phyloP scores from a whole-genome alignment of 2,797 vertebrate genomes.

The Halcyon chelicuti region DNA sequence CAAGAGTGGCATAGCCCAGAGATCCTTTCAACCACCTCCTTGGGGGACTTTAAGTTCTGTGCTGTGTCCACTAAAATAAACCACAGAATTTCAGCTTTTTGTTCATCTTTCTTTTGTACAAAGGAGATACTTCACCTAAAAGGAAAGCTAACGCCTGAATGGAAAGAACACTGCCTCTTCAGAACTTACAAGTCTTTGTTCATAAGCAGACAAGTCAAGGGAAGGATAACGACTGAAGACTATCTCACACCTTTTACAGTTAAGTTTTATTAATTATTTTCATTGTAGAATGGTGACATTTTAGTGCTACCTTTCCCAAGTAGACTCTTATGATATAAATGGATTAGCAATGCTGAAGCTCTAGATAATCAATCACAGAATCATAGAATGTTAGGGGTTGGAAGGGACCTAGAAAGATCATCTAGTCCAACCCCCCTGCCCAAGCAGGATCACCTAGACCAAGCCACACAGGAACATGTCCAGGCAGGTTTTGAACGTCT shows the following conservation, averaged over 20 bases:
- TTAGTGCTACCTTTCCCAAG: background rate
- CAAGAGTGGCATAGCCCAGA: background rate
- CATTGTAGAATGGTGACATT: background rate
- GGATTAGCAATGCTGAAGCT: background rate
- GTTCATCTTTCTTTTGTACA: background rate
- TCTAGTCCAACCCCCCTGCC: too few species aligned
- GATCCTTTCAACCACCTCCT: background rate
- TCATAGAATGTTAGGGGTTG: too few species aligned
- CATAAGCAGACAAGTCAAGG: background rate
- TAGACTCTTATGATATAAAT: background rate
- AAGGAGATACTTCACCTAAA: background rate
- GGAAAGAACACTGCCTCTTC: background rate
- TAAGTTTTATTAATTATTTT: background rate
- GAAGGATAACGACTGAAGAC: background rate
- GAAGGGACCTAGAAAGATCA: too few species aligned
- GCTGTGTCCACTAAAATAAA: background rate
- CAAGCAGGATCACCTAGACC: too few species aligned
- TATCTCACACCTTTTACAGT: background rate
- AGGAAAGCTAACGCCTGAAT: background rate
- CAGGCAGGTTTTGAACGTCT: too few species aligned
- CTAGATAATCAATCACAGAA: background rate
- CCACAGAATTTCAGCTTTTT: background rate
- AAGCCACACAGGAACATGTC: too few species aligned
- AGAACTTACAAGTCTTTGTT: background rate
- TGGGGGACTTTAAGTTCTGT: background rate